These are phyloP conservation scores for Mesitornis unicolor DNA, from an alignment of 2,113 vertebrate species.

Conservation along the genomic window DNA sequence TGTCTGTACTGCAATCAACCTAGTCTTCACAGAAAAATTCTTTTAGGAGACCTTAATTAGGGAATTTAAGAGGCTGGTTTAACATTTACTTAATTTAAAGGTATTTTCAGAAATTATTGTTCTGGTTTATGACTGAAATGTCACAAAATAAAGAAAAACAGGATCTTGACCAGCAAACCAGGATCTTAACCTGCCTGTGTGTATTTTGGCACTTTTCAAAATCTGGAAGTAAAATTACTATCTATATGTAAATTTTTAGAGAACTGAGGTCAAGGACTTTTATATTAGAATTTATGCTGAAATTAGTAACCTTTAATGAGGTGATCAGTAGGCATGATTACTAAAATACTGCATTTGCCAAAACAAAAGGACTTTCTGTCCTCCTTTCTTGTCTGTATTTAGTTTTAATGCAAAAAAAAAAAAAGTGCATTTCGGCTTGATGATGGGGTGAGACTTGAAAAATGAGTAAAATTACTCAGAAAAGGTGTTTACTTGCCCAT, in stretches of 20 bases:
- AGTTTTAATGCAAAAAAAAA: neutral
- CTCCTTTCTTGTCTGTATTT: neutral
- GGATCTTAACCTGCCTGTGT: neutral
- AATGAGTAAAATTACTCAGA: neutral
- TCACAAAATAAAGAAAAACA: neutral
- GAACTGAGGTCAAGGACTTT: neutral
- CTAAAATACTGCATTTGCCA: neutral
- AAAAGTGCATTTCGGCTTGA: neutral
- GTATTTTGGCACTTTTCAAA: neutral
- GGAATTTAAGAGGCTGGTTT: neutral
- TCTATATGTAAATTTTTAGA: too few species aligned
- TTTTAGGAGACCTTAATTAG: neutral
- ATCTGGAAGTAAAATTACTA: neutral
- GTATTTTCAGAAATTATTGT: neutral
- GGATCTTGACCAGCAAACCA: neutral
- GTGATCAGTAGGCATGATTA: neutral
- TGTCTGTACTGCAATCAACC: neutral
- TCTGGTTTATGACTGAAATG: neutral
- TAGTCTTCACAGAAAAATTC: neutral
- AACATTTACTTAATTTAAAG: neutral
- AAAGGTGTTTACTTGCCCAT: neutral
- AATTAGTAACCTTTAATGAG: neutral
- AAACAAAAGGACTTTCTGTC: neutral
- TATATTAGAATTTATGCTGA: neutral
- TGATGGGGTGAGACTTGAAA: accelerated